Conservation (phyloP, 2,888 invertebrate species). For the Agriopis leucophaearia region DNA sequence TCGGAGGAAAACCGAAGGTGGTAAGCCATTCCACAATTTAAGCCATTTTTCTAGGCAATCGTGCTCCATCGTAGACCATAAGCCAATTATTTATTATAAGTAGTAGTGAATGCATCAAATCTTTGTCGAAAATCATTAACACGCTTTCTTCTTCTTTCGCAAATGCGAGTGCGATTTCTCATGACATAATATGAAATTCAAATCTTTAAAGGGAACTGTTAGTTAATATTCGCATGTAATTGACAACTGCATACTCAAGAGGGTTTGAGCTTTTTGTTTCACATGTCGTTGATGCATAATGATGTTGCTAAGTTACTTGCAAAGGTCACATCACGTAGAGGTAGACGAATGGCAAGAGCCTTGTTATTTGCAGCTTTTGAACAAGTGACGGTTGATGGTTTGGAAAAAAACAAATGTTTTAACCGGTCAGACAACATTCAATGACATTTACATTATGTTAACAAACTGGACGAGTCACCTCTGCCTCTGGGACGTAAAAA, state of each 20-base stretch:
- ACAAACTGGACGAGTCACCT: constrained; percentile 72
- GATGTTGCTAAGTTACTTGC: constrained; percentile 20
- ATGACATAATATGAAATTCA: constrained; percentile 35
- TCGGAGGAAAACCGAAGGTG: no score
- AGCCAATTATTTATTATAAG: no score
- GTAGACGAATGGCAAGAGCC: constrained; percentile 46
- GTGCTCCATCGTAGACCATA: no score
- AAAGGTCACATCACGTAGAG: constrained; percentile 50
- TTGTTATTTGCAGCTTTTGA: constrained; percentile 71
- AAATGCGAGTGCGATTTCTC: constrained; percentile 12
- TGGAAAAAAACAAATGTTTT: constrained; percentile 58
- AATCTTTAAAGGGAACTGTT: constrained; percentile 34
- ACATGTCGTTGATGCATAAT: constrained; percentile 29
- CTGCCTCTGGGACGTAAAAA: constrained; percentile 66
- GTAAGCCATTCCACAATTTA: no score
- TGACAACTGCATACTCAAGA: constrained; percentile 22
- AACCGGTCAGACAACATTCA: constrained; percentile 77
- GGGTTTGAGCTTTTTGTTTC: constrained; percentile 25
- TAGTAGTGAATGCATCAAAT: no score
- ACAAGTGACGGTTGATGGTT: constrained; percentile 63
- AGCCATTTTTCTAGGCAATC: no score
- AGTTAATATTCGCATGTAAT: constrained; percentile 37
- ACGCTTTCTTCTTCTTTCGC: no score
- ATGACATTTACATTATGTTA: constrained; percentile 81
- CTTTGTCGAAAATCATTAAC: no score